These are phyloP conservation scores for Drosophila demipolita DNA, from an alignment of 2,888 invertebrate species.

Conservation along the genomic window DNA sequence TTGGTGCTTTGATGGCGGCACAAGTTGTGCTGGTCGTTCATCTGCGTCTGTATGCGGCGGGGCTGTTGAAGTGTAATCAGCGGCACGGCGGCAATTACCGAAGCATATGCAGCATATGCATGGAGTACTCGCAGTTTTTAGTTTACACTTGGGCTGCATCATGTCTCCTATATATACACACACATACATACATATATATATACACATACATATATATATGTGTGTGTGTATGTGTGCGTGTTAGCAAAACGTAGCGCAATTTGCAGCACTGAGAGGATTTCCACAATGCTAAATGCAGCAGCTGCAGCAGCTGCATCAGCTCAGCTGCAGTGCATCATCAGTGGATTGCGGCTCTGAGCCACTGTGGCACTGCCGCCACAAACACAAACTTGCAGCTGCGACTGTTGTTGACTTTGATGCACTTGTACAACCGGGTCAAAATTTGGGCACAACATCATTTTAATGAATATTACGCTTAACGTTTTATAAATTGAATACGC, in stretches of 20 bases:
- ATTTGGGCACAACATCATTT: conserved; percentile 58
- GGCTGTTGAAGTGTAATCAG: conserved; percentile 79
- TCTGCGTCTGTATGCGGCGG: conserved; percentile 58
- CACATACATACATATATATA: neutral
- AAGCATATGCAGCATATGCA: conserved; percentile 74
- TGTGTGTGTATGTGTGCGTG: conserved; percentile 29
- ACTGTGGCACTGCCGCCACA: conserved; percentile 28
- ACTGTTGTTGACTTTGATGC: conserved; percentile 53
- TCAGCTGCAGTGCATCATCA: conserved; percentile 59
- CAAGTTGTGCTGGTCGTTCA: conserved; percentile 64
- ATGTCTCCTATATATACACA: conserved; percentile 13
- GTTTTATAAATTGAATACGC: conserved; percentile 53
- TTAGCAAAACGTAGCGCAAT: conserved; percentile 74
- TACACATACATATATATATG: conserved; percentile 3
- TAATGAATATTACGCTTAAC: conserved; percentile 70
- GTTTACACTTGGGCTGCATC: conserved; percentile 48
- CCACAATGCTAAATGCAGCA: conserved; percentile 54
- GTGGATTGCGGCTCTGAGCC: conserved; percentile 53
- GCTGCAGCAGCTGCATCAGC: conserved; percentile 35
- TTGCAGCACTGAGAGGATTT: conserved; percentile 78
- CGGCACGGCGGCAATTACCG: conserved; percentile 79
- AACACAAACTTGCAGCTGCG: conserved; percentile 36
- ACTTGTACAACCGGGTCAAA: conserved; percentile 20
- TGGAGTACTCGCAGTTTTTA: conserved; percentile 58
- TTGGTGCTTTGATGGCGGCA: conserved; percentile 46